Percentiles rank a stretch among this genome's conserved stretches.
These are phyloP conservation scores for Lepidocolaptes lacrymiger DNA, from an alignment of 2,797 vertebrate genomes.

Conservation along the genomic window DNA sequence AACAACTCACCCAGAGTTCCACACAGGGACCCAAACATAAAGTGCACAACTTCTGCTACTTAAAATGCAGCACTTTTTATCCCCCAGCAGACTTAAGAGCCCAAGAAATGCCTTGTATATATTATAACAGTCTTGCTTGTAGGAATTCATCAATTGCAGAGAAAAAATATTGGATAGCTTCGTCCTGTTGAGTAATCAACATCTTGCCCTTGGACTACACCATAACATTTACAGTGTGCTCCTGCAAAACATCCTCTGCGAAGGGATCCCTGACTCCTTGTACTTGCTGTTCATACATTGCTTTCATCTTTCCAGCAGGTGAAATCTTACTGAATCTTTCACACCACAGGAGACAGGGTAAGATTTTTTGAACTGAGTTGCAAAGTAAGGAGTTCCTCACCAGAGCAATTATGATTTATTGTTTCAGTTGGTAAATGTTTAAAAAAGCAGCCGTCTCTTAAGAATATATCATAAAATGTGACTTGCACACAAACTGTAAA, in stretches of 20 bases:
- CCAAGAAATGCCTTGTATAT: background rate
- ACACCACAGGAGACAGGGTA: background rate
- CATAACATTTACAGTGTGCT: background rate
- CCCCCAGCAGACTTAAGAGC: accelerated
- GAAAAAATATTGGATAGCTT: background rate
- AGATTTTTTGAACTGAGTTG: background rate
- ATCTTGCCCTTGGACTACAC: background rate
- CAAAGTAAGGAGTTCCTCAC: background rate
- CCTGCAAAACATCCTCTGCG: background rate
- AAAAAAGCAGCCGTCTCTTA: background rate
- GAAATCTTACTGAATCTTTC: slow-evolving; percentile 1
- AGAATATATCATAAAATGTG: slow-evolving; percentile 11
- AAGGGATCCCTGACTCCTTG: background rate
- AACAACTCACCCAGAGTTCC: background rate
- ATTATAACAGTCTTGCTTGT: background rate
- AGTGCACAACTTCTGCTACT: background rate
- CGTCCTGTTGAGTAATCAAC: background rate
- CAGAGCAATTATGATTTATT: slow-evolving; percentile 15
- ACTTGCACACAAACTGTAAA: background rate
- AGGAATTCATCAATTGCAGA: background rate
- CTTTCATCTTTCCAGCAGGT: background rate
- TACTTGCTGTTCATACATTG: background rate
- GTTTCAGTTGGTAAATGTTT: slow-evolving; percentile 32
- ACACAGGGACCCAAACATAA: background rate
- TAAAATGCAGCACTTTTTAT: background rate